phyloP scores from a whole-genome alignment of 2,797 vertebrate species.

The Margarornis squamiger region DNA sequence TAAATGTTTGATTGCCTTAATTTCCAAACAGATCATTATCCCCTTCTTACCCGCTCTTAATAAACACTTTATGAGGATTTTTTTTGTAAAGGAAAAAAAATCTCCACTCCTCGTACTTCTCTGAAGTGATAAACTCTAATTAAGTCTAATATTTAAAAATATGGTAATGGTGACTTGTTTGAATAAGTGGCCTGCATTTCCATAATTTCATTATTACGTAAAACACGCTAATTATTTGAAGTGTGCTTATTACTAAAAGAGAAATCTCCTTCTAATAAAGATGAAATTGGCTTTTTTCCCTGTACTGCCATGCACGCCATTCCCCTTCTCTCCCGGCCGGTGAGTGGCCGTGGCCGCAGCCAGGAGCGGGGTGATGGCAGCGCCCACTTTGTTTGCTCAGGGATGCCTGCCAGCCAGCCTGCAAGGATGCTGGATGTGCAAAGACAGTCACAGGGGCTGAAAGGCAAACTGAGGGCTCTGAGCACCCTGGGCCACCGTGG shows the following conservation, averaged over 20 bases:
- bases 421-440: background rate
- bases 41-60: slow-evolving; percentile 96
- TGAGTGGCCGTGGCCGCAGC: slow-evolving; percentile 51
- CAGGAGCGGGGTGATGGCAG: background rate
- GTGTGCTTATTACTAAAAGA: slow-evolving; percentile 90
- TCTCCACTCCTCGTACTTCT: slow-evolving; percentile 87
- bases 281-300: slow-evolving; percentile 87
- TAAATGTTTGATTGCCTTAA: slow-evolving; percentile 99
- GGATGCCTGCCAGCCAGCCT: background rate
- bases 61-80: slow-evolving; percentile 99
- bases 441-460: background rate
- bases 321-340: slow-evolving; percentile 71
- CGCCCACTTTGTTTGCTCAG: slow-evolving; percentile 25
- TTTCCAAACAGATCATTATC: slow-evolving; percentile 99
- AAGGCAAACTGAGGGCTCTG: background rate
- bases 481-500: background rate
- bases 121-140: slow-evolving; percentile 94
- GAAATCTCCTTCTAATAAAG: slow-evolving; percentile 95
- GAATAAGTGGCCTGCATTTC: slow-evolving; percentile 91
- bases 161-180: slow-evolving; percentile 93
- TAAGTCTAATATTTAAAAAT: slow-evolving; percentile 99
- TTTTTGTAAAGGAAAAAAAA: slow-evolving; percentile 82
- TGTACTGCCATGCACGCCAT: slow-evolving; percentile 44
- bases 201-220: slow-evolving; percentile 98
- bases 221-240: slow-evolving; percentile 98